Percentiles rank a stretch among this genome's conserved stretches.
Conservation (phyloP, 2,797 vertebrate species). For the Lepidocolaptes lacrymiger region DNA sequence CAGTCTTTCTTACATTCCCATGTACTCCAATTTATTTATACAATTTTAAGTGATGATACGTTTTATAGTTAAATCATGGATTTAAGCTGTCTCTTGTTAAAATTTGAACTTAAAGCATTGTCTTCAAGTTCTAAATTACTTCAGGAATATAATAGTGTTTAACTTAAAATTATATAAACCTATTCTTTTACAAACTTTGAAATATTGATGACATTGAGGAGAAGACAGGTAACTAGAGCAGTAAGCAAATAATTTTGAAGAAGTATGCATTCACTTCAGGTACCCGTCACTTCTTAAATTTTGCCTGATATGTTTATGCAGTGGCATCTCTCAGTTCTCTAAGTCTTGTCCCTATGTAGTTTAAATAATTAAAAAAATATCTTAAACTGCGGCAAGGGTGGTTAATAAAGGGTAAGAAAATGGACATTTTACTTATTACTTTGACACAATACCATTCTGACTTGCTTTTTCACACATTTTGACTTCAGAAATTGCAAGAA, state of each 20-base stretch:
- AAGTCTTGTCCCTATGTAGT: not conserved
- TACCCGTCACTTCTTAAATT: not conserved
- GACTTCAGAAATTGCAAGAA: not conserved
- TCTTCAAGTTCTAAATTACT: not conserved
- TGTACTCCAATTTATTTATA: conserved; percentile 45
- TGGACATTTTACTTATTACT: not conserved
- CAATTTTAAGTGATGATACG: not conserved
- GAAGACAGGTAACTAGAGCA: not conserved
- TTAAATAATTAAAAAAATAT: not conserved
- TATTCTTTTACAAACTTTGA: conserved; percentile 1
- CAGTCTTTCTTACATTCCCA: conserved; percentile 28
- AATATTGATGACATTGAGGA: not conserved
- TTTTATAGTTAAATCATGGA: conserved; percentile 52
- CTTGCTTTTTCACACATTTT: not conserved
- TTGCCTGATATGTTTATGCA: not conserved
- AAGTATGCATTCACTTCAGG: not conserved
- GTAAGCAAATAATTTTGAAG: not conserved
- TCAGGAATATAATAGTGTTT: not conserved
- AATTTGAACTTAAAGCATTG: conserved; percentile 20
- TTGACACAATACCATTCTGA: not conserved
- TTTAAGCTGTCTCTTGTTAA: conserved; percentile 27
- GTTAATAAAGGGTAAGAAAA: not conserved
- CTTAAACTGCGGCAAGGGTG: not conserved
- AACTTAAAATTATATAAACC: not conserved
- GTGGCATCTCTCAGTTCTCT: not conserved